Base-by-base conservation (phyloP, 1,140 invertebrate species). In the Cecropterus lyciades region DNA sequence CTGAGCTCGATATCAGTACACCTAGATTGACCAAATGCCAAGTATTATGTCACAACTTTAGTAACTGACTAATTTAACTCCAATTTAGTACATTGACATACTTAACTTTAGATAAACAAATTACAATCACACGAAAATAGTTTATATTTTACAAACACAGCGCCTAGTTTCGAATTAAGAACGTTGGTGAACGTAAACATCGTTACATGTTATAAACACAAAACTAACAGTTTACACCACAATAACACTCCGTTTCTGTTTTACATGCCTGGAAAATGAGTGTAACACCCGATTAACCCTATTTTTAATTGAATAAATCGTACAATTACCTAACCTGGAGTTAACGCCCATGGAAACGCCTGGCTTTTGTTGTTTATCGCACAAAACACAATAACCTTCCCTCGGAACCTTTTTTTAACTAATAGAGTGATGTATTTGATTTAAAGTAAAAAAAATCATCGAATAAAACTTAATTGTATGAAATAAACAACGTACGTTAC, bases 341-440 rank as follows among this genome's bases (percentile, higher is more conserved):
- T 84, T 84, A 84, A 90, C 87, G 87, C 87, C 87, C 87, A 88
- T 90, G 75, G 78, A 88, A 80, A 82, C 75, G 73, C 67, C 67
- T 70, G 49, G 65, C 48, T 76, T 79, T 64, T 79, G 27, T 72
- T 69, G 59, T 79, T 60, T 77, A 73, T 69, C 33, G 55, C 48
- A 77, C 63, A 69, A 73, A 73, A 72, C 63, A 75, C 65, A 48
- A 17, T 11, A 14, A 14, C 15, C 15, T 15, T 55, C n/a, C 10
- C 6, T 55, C 15, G 17, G 16, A 42, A 49, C 16, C 51, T 59
- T 46, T 48, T 49, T 43, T 49, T 30, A 42, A 65, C 59, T 48
- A 57, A 3, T 53, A 48, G 57, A 63, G 62, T 15, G 62, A 40
- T 27, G 3, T 53, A 15, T 42, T 55, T 20, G 6, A 17, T 42